Evolutionary conservation across 1,140 invertebrate species (phyloP).

Genomic region (Neodiprion lecontei): DNA sequence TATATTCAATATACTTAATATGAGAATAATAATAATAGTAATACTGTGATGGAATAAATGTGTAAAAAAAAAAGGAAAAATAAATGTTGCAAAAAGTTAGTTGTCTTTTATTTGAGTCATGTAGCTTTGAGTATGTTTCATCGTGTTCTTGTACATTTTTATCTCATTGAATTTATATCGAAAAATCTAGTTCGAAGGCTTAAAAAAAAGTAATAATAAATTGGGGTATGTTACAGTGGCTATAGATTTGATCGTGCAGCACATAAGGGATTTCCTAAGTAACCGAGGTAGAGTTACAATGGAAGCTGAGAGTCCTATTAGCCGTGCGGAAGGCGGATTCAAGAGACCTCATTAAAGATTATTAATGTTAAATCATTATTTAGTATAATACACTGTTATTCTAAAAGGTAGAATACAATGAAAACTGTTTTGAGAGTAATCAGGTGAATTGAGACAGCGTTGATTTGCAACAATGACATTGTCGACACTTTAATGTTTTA

Average conservation of each 20-base stretch:
- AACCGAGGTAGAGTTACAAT: conserved; percentile 59
- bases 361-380: conserved; percentile 8
- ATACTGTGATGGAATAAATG: background rate
- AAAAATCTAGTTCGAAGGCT: conserved; percentile 7
- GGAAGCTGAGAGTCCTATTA: conserved; percentile 49
- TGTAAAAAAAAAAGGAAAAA: background rate
- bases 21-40: background rate
- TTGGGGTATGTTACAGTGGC: conserved; percentile 74
- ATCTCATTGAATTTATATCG: background rate
- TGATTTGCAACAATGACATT: background rate
- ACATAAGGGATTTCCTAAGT: conserved; percentile 83
- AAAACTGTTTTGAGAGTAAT: conserved; percentile 4
- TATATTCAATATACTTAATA: background rate
- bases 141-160: background rate
- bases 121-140: background rate
- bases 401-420: background rate
- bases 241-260: conserved; percentile 93
- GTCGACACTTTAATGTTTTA: too few species aligned
- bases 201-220: conserved; percentile 17
- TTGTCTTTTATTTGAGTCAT: conserved; percentile 1
- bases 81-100: background rate
- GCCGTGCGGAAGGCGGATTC: conserved; percentile 39
- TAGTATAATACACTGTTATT: background rate
- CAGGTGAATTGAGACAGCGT: background rate
- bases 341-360: conserved; percentile 56